These are phyloP conservation scores for Hylyphantes graminicola DNA, from an alignment of 1,140 invertebrate species.

Conservation along the genomic window DNA sequence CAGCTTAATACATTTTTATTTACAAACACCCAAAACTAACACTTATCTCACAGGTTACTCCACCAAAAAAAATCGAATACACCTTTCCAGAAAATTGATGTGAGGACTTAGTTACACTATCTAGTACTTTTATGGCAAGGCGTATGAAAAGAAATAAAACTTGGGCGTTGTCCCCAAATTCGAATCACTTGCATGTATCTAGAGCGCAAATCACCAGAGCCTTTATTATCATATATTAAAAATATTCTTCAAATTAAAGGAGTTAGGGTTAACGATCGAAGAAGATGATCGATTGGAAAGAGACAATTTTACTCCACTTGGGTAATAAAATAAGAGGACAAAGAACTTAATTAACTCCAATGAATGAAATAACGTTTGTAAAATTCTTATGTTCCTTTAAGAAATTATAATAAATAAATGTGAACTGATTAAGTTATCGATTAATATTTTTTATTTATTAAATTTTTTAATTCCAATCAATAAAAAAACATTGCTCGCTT, in stretches of 20 bases:
- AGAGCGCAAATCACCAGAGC: slow-evolving; percentile 11
- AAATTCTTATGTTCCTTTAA: no score
- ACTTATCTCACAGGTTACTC: slow-evolving; percentile 18
- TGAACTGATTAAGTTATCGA: no score
- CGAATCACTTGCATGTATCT: slow-evolving; percentile 26
- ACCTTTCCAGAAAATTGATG: slow-evolving; percentile 20
- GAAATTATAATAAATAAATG: no score
- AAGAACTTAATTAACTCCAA: no score
- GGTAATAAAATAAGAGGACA: no score
- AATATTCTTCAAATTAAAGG: slow-evolving; percentile 23
- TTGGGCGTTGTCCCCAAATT: slow-evolving; percentile 29
- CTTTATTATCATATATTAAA: slow-evolving; percentile 29
- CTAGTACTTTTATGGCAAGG: slow-evolving; percentile 10
- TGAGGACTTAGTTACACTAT: slow-evolving; percentile 20
- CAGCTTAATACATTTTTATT: no score
- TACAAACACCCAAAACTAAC: neutral
- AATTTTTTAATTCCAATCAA: no score
- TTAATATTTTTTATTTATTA: no score
- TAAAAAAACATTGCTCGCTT: no score
- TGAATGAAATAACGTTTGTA: no score
- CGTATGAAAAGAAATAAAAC: slow-evolving; percentile 35
- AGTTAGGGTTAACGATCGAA: slow-evolving; percentile 31
- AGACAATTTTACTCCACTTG: no score
- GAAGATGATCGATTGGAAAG: slow-evolving; percentile 4
- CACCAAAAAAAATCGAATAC: slow-evolving; percentile 6